Evolutionary conservation across 2,888 invertebrate genomes (phyloP), one percentile per base, ranked within the genome.

Genomic region (Corythucha ciliata): DNA sequence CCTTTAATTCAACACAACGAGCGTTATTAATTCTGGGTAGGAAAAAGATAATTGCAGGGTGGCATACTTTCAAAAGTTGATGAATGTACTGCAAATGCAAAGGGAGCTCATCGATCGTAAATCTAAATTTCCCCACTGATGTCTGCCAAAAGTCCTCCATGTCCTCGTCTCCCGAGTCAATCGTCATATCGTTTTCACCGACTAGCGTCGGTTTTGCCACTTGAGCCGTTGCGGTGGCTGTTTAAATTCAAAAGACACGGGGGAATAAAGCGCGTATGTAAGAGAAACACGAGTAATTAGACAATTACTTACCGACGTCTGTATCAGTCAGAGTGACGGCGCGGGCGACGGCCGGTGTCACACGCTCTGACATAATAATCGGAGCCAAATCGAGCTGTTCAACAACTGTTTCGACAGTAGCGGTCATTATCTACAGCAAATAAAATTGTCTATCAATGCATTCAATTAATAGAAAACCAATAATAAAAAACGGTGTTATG

Each of bases 81-180:
- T 92, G 87, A 57, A 94, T 88, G 57, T 96, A 87, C 69, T 94
- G 94, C 58, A 97, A 71, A 57, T 93, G 87, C 59, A 90, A 83
- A 0, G 94, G 93, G 56, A 96, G 70, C 63, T 91, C 85, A 40
- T 90, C 88, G 48, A 94, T 78, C 42, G 79, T 78, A 71, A 94
- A 93, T 67, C 87, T 83, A 68, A 93, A 93, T 67, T 89, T 88
- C 22, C 93, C 94, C 33, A 90, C 82, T 0, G 88, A 85, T 0
- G 93, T 94, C 56, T 88, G 82, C 93, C 93, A 93, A 67, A 90
- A 91, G 67, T 87, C 81, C 42, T 82, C 81, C 65, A 83, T 77
- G 61, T 85, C 83, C 44, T 83, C 84, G 51, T 76, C 79, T n/a
- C 76, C 75, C 0, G 79, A 77, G 53, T 81, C 82, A 0, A 78